Percentiles rank a stretch among this genome's conserved stretches.
Evolutionary conservation across 2,113 vertebrate genomes (phyloP).

Genomic region (Pagrus major): DNA sequence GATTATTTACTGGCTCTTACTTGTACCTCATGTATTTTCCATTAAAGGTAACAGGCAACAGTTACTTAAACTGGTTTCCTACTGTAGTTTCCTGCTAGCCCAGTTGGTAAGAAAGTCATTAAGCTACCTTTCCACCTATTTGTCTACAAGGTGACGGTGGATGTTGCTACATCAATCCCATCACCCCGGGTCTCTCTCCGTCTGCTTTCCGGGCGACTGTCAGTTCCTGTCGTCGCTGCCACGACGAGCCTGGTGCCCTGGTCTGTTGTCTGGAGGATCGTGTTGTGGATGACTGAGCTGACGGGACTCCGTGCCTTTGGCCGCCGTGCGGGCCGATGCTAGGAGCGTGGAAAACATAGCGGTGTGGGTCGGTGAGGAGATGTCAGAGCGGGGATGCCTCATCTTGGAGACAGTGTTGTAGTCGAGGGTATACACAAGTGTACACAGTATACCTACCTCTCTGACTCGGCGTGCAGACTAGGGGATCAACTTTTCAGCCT

Average conservation of each 20-base stretch:
- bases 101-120: slow-evolving; percentile 57
- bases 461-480: slow-evolving; percentile 33
- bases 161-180: slow-evolving; percentile 40
- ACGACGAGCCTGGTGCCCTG: neutral
- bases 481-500: slow-evolving; percentile 46
- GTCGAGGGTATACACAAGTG: slow-evolving; percentile 56
- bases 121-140: slow-evolving; percentile 57
- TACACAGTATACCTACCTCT: slow-evolving; percentile 27
- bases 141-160: slow-evolving; percentile 78
- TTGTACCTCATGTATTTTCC: neutral
- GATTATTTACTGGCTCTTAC: neutral
- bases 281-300: slow-evolving; percentile 34
- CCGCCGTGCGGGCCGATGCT: slow-evolving; percentile 48
- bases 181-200: slow-evolving; percentile 3
- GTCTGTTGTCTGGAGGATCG: neutral
- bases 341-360: slow-evolving; percentile 37
- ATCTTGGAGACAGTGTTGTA: slow-evolving; percentile 59
- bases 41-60: neutral
- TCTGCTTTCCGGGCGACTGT: neutral
- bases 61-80: neutral
- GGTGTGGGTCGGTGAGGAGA: slow-evolving; percentile 62
- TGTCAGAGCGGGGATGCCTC: slow-evolving; percentile 78
- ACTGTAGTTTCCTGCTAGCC: slow-evolving; percentile 29
- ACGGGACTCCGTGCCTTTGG: slow-evolving; percentile 22
- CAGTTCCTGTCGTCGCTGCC: neutral